Percentiles rank a stretch among this genome's conserved stretches.
These are phyloP conservation scores for Macrotrachela quadricornifera DNA, from an alignment of 1,140 invertebrate genomes.

Conservation along the genomic window DNA sequence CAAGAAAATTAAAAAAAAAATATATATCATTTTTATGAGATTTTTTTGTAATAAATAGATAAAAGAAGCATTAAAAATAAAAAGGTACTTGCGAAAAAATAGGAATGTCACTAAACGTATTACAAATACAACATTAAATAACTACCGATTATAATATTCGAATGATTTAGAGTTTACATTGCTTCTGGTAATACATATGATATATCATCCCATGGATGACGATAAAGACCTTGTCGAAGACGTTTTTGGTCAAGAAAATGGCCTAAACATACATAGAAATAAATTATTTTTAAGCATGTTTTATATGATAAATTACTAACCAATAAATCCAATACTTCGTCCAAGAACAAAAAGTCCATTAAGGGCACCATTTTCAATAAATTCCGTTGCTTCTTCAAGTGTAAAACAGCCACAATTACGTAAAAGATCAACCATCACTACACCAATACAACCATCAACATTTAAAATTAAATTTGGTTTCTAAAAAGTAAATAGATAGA, in stretches of 20 bases:
- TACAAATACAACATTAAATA: too few species aligned
- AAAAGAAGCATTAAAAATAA: too few species aligned
- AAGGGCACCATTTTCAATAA: constrained; percentile 86
- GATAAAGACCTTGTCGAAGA: constrained; percentile 90
- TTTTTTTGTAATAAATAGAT: too few species aligned
- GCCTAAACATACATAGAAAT: constrained; percentile 22
- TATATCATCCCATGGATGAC: constrained; percentile 99
- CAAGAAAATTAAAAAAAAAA: too few species aligned
- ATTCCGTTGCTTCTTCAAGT: constrained; percentile 84
- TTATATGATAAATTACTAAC: too few species aligned
- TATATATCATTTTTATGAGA: too few species aligned
- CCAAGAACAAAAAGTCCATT: constrained; percentile 96
- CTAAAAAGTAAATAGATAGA: constrained; percentile 18
- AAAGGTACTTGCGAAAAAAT: too few species aligned
- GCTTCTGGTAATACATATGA: constrained; percentile 74
- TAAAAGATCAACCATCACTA: constrained; percentile 85
- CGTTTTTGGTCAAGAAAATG: constrained; percentile 96
- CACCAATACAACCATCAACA: constrained; percentile 92
- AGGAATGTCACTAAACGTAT: too few species aligned
- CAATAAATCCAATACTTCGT: constrained; percentile 92
- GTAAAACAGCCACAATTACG: constrained; percentile 52
- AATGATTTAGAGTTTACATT: too few species aligned
- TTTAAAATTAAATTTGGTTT: constrained; percentile 98
- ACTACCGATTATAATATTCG: too few species aligned
- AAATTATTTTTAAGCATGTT: too few species aligned